A percentile compares a stretch with the other conserved stretches of the same genome.
These are phyloP conservation scores for Chaunax sp. DNA, from an alignment of 2,797 vertebrate genomes.

Conservation along the genomic window DNA sequence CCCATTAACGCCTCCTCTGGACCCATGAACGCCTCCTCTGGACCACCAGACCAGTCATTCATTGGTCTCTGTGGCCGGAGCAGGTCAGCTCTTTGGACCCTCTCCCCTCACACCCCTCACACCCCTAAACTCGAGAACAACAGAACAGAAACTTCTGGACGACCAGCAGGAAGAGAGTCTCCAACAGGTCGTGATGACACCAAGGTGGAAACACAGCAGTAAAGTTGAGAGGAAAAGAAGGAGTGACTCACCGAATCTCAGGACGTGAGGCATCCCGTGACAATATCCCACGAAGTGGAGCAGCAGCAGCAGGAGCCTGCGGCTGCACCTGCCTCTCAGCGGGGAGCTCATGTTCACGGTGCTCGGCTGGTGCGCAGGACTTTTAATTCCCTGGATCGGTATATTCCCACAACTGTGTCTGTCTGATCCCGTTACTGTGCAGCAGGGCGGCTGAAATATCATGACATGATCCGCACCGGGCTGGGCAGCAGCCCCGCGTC, in stretches of 20 bases:
- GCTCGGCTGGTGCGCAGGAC: slow-evolving; percentile 83
- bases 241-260: slow-evolving; percentile 95
- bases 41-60: neutral
- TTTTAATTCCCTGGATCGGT: slow-evolving; percentile 78
- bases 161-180: slow-evolving; percentile 15
- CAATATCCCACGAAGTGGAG: slow-evolving; percentile 92
- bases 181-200: slow-evolving; percentile 37
- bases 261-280: slow-evolving; percentile 96
- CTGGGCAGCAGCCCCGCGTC: slow-evolving; percentile 86
- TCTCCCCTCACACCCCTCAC: no score
- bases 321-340: slow-evolving; percentile 88
- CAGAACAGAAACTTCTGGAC: slow-evolving; percentile 17
- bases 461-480: slow-evolving; percentile 90
- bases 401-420: slow-evolving; percentile 83
- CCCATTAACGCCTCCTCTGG: neutral
- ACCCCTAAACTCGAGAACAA: no score
- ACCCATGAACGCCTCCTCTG: no score
- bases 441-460: slow-evolving; percentile 85
- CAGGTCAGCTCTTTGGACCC: no score
- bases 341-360: slow-evolving; percentile 93
- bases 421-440: slow-evolving; percentile 71
- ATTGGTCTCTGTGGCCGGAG: neutral
- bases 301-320: slow-evolving; percentile 90
- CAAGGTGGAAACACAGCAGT: slow-evolving; percentile 11
- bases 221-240: slow-evolving; percentile 25